These are phyloP conservation scores for Caenorhabditis imperialis DNA, from an alignment of 2,888 invertebrate genomes.

Conservation along the genomic window DNA sequence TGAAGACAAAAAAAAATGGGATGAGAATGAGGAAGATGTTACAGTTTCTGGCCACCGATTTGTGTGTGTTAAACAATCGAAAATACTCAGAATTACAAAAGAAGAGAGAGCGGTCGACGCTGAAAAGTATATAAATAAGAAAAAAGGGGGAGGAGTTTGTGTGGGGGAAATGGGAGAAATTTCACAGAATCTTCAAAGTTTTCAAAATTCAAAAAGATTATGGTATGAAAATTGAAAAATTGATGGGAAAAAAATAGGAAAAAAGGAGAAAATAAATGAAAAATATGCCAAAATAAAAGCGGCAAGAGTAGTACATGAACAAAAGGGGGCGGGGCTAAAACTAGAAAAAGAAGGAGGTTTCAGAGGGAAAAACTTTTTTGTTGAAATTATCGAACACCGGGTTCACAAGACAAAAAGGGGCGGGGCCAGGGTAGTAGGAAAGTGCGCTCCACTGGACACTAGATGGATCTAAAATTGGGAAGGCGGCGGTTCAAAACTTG, in stretches of 20 bases:
- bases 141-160: slow-evolving; percentile 14
- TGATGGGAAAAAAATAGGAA: slow-evolving; percentile 1
- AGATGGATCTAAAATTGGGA: neutral
- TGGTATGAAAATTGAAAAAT: slow-evolving; percentile 1
- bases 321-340: slow-evolving; percentile 10
- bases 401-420: slow-evolving; percentile 6
- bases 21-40: slow-evolving; percentile 1
- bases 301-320: slow-evolving; percentile 40
- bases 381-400: slow-evolving; percentile 46
- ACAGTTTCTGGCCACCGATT: too few species aligned
- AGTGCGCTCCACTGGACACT: too few species aligned
- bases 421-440: too few species aligned
- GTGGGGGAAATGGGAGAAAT: slow-evolving; percentile 10
- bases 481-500: slow-evolving; percentile 5
- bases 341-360: slow-evolving; percentile 15
- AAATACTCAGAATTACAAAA: neutral
- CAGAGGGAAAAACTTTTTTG: too few species aligned
- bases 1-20: neutral
- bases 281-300: slow-evolving; percentile 12
- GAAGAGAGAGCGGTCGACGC: slow-evolving; percentile 29
- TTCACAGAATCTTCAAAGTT: neutral
- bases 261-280: neutral
- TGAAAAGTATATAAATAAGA: slow-evolving; percentile 14
- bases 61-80: too few species aligned
- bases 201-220: slow-evolving; percentile 28